phyloP scores from a whole-genome alignment of 2,797 vertebrate genomes.

The Bothrops alternatus region DNA sequence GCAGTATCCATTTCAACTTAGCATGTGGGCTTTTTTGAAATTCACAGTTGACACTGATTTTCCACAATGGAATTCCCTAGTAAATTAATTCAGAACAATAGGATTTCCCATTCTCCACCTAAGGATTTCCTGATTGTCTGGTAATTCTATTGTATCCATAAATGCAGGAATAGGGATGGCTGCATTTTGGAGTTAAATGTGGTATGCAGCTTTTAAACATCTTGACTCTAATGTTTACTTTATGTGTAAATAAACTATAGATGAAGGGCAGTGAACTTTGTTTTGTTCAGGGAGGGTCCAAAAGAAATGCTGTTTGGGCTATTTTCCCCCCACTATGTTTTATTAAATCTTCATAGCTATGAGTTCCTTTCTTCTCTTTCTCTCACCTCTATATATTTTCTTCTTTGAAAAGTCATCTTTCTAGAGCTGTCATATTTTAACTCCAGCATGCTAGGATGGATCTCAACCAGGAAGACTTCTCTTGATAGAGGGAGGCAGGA shows the following conservation, averaged over 20 bases:
- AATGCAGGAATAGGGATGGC: conserved; percentile 12
- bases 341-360: background rate
- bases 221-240: background rate
- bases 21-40: background rate
- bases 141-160: conserved; percentile 26
- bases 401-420: background rate
- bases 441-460: background rate
- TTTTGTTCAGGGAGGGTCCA: background rate
- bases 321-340: background rate
- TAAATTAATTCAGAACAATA: conserved; percentile 32
- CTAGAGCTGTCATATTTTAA: background rate
- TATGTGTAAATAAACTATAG: background rate
- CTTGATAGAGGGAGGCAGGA: background rate
- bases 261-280: background rate
- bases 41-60: conserved; percentile 3
- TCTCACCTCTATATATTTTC: background rate
- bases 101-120: conserved; percentile 44
- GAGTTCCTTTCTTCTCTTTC: background rate
- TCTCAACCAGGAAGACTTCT: background rate
- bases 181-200: background rate
- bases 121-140: conserved; percentile 46
- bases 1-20: background rate
- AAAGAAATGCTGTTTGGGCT: background rate
- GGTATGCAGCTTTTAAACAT: background rate
- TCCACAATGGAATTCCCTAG: conserved; percentile 34